Percentiles rank a stretch among this genome's conserved stretches.
These are phyloP conservation scores for Synergus gifuensis DNA, from an alignment of 2,888 invertebrate genomes.

Conservation along the genomic window DNA sequence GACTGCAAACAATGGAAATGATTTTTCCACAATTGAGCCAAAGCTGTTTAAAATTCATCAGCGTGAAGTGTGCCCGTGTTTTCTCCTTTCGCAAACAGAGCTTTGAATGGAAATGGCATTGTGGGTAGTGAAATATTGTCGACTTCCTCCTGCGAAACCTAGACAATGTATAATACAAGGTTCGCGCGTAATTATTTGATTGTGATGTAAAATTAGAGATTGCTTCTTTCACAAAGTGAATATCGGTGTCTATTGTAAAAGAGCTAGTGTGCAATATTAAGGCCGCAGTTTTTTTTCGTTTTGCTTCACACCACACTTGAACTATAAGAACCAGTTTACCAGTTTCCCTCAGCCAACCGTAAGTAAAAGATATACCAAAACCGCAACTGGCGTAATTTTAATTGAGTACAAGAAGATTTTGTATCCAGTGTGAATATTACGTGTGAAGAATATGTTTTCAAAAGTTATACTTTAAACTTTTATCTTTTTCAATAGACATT, in stretches of 20 bases:
- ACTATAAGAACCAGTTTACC: conserved; percentile 35
- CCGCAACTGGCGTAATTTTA: conserved; percentile 11
- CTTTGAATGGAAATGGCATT: conserved; percentile 32
- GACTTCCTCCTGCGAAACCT: conserved; percentile 36
- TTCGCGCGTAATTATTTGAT: conserved; percentile 36
- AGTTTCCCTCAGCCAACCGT: conserved; percentile 25
- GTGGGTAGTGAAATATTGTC: conserved; percentile 37
- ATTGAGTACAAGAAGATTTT: conserved; percentile 1
- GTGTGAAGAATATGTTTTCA: neutral
- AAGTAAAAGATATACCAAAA: conserved; percentile 7
- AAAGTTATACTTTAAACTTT: neutral
- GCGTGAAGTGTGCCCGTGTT: neutral
- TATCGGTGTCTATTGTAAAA: conserved; percentile 13
- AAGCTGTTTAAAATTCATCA: neutral
- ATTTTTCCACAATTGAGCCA: conserved; percentile 7
- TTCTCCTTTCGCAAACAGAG: neutral
- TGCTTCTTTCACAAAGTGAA: conserved; percentile 11
- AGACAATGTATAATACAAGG: conserved; percentile 31
- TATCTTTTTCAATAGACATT: too few species aligned
- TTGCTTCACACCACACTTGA: conserved; percentile 17
- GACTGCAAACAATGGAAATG: neutral
- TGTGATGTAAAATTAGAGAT: conserved; percentile 36
- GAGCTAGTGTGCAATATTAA: conserved; percentile 23
- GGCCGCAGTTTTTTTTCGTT: conserved; percentile 19
- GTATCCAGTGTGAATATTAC: neutral